Evolutionary conservation across 2,888 invertebrate species (phyloP), one percentile per base, ranked within the genome.

Genomic region (Sphaerophoria taeniata): DNA sequence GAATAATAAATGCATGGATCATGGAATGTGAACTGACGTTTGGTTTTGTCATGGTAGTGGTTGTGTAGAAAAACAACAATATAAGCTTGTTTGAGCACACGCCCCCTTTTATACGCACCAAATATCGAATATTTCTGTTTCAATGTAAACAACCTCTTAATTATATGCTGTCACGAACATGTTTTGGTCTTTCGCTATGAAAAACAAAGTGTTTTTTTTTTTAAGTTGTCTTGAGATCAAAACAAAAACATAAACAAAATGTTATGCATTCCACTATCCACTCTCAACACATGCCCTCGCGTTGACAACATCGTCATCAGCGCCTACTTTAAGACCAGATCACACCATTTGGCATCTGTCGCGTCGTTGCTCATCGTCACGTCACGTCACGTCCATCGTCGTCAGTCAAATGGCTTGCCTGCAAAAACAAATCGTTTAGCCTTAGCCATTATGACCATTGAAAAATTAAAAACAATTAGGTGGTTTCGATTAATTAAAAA

Each of bases 111-210:
- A 9, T 45, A 39, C 34, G 45, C 14, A 47, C 45, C 61, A 67
- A 16, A 58, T 16, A 55, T 69, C 71, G 53, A 39, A 67, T 33
- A 34, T 16, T 16, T 51, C 24, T 43, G 11, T 49, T 45, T 34
- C 71, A 82, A 72, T 72, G 81, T 76, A 82, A 82, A 82, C 77
- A 82, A 77, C 77, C 67, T 72, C 69, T 72, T 33, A 53, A 56
- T 80, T 70, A 69, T 61, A 58, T 51, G 12, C 6, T 3, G 51
- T 43, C 31, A 65, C 45, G 39, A 33, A 43, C 72, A 47, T 53
- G 60, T 49, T 31, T 71, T 61, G 43, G 14, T 58, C 2, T 51
- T 49, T 34, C 9, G 58, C 24, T 43, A 55, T 36, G 58, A 9
- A 51, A 78, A 65, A 58, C 67, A 78, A 14, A 58, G 51, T 9